A percentile compares a stretch with the other conserved stretches of the same genome.
Evolutionary conservation across 1,140 invertebrate species (phyloP).

Genomic region (Plodia interpunctella): DNA sequence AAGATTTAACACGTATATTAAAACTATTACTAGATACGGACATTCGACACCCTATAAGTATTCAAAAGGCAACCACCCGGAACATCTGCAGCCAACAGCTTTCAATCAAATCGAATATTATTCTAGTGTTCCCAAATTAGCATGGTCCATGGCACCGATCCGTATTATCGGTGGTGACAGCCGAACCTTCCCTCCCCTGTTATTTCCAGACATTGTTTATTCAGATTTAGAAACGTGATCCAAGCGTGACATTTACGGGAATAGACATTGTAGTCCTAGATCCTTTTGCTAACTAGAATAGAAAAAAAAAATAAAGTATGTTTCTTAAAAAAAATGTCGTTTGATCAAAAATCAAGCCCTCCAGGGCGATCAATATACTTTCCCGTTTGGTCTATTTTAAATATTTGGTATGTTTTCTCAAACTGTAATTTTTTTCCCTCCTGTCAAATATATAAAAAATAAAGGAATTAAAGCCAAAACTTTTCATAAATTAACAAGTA

Average conservation of each 20-base stretch:
- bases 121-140: conserved; percentile 41
- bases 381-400: too few relatives aligned
- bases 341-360: too few relatives aligned
- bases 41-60: neutral
- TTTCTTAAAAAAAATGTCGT: too few relatives aligned
- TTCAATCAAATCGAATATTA: conserved; percentile 19
- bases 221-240: neutral
- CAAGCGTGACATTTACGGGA: neutral
- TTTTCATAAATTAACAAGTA: too few relatives aligned
- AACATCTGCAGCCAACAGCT: neutral
- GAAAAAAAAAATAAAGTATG: too few relatives aligned
- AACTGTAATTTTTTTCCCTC: too few relatives aligned
- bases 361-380: too few relatives aligned
- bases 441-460: too few relatives aligned
- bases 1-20: neutral
- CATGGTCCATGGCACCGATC: conserved; percentile 51
- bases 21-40: too few relatives aligned
- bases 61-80: neutral
- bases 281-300: too few relatives aligned
- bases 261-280: neutral
- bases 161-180: conserved; percentile 67
- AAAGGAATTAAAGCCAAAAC: too few relatives aligned
- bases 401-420: too few relatives aligned
- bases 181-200: conserved; percentile 8
- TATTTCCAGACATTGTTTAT: conserved; percentile 4